Conservation (phyloP, 2,888 invertebrate genomes). For the Elysia crispata region DNA sequence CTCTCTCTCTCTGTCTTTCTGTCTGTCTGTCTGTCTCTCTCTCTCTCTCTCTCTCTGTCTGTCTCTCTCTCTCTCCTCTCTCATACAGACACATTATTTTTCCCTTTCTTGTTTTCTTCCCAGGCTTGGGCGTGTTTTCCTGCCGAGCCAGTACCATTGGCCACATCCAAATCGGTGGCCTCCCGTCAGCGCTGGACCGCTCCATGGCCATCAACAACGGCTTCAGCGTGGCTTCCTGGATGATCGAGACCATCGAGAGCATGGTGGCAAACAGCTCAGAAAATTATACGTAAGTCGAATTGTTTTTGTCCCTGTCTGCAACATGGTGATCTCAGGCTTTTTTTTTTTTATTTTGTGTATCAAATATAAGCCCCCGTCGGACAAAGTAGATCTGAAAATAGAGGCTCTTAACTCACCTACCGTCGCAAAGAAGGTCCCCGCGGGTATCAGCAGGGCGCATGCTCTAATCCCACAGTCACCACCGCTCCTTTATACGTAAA, state of each 20-base stretch:
- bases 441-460: no score
- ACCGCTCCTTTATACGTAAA: no score
- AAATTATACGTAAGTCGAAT: slow-evolving; percentile 5
- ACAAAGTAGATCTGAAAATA: no score
- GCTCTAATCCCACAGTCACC: no score
- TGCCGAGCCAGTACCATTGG: slow-evolving; percentile 30
- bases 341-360: no score
- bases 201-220: slow-evolving; percentile 10
- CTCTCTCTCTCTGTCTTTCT: slow-evolving; percentile 4
- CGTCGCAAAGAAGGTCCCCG: no score
- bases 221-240: slow-evolving; percentile 17
- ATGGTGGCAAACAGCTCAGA: background rate
- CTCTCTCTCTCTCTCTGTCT: background rate
- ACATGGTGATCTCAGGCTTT: no score
- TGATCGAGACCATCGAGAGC: background rate
- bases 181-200: slow-evolving; percentile 29
- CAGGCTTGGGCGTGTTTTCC: slow-evolving; percentile 43
- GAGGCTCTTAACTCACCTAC: no score
- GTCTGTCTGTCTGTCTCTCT: background rate
- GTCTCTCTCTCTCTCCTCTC: background rate
- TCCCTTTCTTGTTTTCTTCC: no score
- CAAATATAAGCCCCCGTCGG: no score
- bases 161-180: slow-evolving; percentile 35
- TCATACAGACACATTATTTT: no score
- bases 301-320: background rate